phyloP scores from a whole-genome alignment of 2,797 vertebrate species.

The Antennarius maculatus region DNA sequence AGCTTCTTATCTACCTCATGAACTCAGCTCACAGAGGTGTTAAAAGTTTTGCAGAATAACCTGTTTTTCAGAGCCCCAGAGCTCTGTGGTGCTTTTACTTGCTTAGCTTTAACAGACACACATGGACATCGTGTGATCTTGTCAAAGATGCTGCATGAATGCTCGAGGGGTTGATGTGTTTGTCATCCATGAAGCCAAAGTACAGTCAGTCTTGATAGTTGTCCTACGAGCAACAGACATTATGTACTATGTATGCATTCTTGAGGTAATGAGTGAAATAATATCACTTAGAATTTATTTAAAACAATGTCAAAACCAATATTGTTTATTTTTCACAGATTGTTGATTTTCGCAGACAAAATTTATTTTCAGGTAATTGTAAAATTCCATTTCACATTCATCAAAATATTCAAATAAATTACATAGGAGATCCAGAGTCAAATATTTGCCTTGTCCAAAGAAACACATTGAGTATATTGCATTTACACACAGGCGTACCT shows the following conservation, averaged over 20 bases:
- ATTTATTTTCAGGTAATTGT: slow-evolving; percentile 57
- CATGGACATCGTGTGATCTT: not conserved
- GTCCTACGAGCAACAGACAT: slow-evolving; percentile 22
- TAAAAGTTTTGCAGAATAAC: slow-evolving; percentile 18
- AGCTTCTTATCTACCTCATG: slow-evolving; percentile 45
- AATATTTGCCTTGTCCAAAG: slow-evolving; percentile 64
- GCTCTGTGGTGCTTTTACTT: not conserved
- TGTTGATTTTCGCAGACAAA: slow-evolving; percentile 39
- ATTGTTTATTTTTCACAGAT: slow-evolving; percentile 38
- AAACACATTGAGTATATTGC: slow-evolving; percentile 61
- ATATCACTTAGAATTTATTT: slow-evolving; percentile 27
- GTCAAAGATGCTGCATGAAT: not conserved
- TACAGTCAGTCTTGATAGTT: slow-evolving; percentile 28
- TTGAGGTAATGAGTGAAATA: slow-evolving; percentile 19
- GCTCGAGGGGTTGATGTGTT: slow-evolving; percentile 25
- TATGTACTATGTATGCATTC: slow-evolving; percentile 34
- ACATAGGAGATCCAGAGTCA: slow-evolving; percentile 44
- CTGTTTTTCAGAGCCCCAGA: slow-evolving; percentile 5
- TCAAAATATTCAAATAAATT: slow-evolving; percentile 64
- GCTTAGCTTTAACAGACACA: slow-evolving; percentile 26
- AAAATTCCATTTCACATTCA: slow-evolving; percentile 68
- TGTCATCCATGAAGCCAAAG: slow-evolving; percentile 7
- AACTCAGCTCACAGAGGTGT: slow-evolving; percentile 29
- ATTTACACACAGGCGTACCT: slow-evolving; percentile 51
- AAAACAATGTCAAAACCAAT: slow-evolving; percentile 48